Percentiles rank a stretch among this genome's conserved stretches.
phyloP scores from a whole-genome alignment of 2,888 invertebrate genomes.

The Drosophila yooni region DNA sequence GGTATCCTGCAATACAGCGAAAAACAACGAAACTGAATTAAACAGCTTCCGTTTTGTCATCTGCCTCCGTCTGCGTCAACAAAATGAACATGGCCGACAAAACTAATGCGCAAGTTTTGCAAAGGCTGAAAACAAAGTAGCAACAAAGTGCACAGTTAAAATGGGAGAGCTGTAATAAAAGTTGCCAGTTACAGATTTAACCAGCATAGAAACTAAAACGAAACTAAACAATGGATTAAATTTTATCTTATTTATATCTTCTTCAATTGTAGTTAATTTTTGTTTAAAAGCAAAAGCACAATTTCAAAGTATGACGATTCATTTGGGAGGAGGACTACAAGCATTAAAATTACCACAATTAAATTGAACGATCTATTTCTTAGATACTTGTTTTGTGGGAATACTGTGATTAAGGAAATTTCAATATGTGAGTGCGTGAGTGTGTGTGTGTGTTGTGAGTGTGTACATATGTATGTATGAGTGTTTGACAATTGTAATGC shows the following conservation, averaged over 20 bases:
- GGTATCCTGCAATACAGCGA: constrained; percentile 3
- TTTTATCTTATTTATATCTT: background rate
- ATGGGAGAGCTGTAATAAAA: constrained; percentile 30
- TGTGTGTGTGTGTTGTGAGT: constrained; percentile 2
- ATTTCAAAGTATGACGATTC: background rate
- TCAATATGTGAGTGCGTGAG: background rate
- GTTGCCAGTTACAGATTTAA: constrained; percentile 32
- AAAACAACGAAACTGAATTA: constrained; percentile 19
- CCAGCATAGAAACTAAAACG: background rate
- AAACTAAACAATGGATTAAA: background rate
- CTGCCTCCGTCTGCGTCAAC: constrained; percentile 44
- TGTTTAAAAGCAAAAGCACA: background rate
- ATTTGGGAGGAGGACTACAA: background rate
- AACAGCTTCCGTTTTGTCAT: constrained; percentile 40
- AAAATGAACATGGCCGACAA: constrained; percentile 30
- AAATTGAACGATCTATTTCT: background rate
- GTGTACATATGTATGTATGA: background rate
- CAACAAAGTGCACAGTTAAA: constrained; percentile 18
- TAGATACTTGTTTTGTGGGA: constrained; percentile 1
- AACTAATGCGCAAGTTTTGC: constrained; percentile 55
- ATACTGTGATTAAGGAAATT: constrained; percentile 7
- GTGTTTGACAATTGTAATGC: background rate
- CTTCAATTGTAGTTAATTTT: background rate
- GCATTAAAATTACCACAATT: background rate
- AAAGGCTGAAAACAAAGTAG: constrained; percentile 6